Conservation (phyloP, 2,888 invertebrate genomes). For the Calameuta idolon region DNA sequence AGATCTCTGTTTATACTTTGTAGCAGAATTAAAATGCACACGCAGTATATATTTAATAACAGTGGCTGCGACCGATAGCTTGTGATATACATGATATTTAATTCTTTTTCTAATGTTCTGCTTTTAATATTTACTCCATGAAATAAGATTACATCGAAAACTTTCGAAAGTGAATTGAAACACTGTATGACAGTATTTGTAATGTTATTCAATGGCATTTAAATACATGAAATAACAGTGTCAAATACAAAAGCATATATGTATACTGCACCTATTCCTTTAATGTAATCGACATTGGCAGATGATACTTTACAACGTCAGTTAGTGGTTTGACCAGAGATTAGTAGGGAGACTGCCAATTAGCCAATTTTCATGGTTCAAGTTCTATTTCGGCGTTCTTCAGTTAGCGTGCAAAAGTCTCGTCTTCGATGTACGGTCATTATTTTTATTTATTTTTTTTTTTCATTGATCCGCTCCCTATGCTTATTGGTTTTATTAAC, state of each 20-base stretch:
- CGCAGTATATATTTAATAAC: not conserved
- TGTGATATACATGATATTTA: conserved; percentile 3
- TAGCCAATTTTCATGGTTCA: too few relatives aligned
- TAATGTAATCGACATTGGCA: not conserved
- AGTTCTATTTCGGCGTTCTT: too few relatives aligned
- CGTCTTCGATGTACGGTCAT: too few relatives aligned
- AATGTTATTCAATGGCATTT: not conserved
- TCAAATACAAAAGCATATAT: not conserved
- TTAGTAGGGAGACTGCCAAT: too few relatives aligned
- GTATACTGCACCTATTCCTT: not conserved
- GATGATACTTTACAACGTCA: too few relatives aligned
- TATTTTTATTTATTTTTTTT: too few relatives aligned
- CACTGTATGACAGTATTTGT: not conserved
- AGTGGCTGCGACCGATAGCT: not conserved
- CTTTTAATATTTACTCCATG: not conserved
- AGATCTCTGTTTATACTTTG: not conserved
- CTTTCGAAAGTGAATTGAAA: not conserved
- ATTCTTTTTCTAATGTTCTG: not conserved
- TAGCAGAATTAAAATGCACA: not conserved
- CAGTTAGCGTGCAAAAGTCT: too few relatives aligned
- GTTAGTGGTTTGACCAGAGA: too few relatives aligned
- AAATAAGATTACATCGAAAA: not conserved
- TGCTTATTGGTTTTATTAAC: too few relatives aligned
- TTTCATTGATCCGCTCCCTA: too few relatives aligned
- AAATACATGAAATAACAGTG: not conserved